Evolutionary conservation across 2,888 invertebrate genomes (phyloP).

Genomic region (Brachypterus glaber): DNA sequence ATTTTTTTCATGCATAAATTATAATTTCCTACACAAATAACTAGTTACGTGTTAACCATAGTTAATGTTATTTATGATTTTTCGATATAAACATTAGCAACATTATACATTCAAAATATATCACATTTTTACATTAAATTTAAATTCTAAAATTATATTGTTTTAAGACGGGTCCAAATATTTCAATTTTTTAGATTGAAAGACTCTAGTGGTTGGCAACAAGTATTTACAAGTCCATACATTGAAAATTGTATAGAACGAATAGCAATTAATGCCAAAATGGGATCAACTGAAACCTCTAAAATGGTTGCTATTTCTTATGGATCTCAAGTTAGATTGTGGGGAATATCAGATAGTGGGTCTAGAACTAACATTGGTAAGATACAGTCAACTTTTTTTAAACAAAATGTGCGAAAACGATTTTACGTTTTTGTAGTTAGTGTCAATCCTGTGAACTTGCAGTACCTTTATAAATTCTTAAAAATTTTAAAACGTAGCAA

Average conservation of each 20-base stretch:
- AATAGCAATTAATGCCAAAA: constrained; percentile 76
- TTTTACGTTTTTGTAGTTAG: too few relatives aligned
- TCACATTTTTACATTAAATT: not conserved
- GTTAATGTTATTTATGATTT: too few relatives aligned
- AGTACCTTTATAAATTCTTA: too few relatives aligned
- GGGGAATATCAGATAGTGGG: constrained; percentile 73
- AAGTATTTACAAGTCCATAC: constrained; percentile 86
- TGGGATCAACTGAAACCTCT: constrained; percentile 48
- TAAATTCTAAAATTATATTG: not conserved
- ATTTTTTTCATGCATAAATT: too few relatives aligned
- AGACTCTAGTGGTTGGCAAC: constrained; percentile 95
- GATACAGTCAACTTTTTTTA: too few relatives aligned
- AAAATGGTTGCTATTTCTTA: constrained; percentile 81
- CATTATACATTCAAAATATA: too few relatives aligned
- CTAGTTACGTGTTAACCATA: too few relatives aligned
- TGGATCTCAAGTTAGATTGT: constrained; percentile 64
- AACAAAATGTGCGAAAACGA: too few relatives aligned
- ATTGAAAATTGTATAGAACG: constrained; percentile 84
- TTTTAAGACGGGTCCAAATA: not conserved
- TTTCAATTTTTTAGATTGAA: constrained; percentile 58
- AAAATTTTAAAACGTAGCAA: too few relatives aligned
- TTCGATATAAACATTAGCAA: not conserved
- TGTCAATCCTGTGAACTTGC: too few relatives aligned
- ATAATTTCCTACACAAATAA: too few relatives aligned
- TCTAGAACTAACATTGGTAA: constrained; percentile 61